Conservation (phyloP, 2,113 vertebrate species). For the Aleadryas rufinucha region DNA sequence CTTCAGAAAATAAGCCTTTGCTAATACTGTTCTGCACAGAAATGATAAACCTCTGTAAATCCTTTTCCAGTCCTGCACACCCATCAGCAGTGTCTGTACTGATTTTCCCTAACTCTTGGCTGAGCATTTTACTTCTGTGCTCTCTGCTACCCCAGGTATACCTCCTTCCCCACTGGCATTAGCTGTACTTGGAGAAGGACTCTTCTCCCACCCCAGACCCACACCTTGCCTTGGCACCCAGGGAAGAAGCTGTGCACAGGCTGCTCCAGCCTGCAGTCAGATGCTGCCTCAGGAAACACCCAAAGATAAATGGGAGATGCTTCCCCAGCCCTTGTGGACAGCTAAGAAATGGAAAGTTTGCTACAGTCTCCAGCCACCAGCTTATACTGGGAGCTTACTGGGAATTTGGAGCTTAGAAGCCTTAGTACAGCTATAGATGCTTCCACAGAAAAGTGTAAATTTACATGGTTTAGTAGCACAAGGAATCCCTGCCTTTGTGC, state of each 20-base stretch:
- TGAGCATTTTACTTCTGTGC: background rate
- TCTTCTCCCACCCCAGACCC: background rate
- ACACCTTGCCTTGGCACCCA: background rate
- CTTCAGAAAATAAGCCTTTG: background rate
- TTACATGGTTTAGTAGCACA: background rate
- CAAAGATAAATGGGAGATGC: background rate
- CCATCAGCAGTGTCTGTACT: background rate
- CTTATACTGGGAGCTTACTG: background rate
- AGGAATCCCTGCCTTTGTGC: background rate
- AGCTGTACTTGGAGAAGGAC: background rate
- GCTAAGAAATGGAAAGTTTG: background rate
- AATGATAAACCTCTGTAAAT: background rate
- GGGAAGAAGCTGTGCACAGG: background rate
- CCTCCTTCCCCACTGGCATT: background rate
- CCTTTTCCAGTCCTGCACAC: background rate
- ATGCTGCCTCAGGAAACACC: background rate
- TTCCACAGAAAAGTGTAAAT: background rate
- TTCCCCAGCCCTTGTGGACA: background rate
- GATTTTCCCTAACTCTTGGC: background rate
- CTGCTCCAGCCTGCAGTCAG: background rate
- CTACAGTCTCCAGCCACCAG: background rate
- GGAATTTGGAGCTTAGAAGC: background rate
- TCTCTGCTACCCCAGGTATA: accelerated
- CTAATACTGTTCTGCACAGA: background rate
- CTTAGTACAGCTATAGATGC: background rate